A percentile compares a stretch with the other conserved stretches of the same genome.
Conservation (phyloP, 2,113 vertebrate species). For the Percina caprodes region DNA sequence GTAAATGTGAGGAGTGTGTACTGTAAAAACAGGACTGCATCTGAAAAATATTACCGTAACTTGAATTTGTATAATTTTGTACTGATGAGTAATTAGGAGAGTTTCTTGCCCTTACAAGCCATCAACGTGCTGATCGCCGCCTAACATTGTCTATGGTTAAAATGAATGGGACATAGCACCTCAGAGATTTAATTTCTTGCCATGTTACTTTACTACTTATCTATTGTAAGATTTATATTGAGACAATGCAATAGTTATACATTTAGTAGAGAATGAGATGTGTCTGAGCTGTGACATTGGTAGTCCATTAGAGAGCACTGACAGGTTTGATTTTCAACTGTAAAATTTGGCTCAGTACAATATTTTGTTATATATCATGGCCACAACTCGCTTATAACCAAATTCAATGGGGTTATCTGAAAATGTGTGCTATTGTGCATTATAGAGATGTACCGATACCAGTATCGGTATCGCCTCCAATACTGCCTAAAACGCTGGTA, state of each 20-base stretch:
- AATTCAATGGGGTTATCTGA: background rate
- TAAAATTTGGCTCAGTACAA: background rate
- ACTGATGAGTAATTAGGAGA: background rate
- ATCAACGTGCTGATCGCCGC: too few relatives aligned
- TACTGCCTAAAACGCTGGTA: too few relatives aligned
- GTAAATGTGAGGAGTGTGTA: background rate
- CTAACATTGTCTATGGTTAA: background rate
- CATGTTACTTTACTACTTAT: background rate
- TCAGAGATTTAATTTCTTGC: background rate
- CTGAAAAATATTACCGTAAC: background rate
- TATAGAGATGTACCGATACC: too few relatives aligned
- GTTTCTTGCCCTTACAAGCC: background rate
- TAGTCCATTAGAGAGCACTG: too few relatives aligned
- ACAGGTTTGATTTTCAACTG: too few relatives aligned
- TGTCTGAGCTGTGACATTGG: too few relatives aligned
- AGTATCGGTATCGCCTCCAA: too few relatives aligned
- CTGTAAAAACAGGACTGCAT: background rate
- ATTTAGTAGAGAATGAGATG: background rate
- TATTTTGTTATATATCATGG: background rate
- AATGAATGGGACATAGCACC: background rate
- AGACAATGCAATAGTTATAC: background rate
- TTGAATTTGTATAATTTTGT: background rate
- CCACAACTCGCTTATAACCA: too few relatives aligned
- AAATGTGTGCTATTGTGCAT: background rate
- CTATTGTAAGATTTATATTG: background rate